Evolutionary conservation across 2,113 vertebrate genomes (phyloP), one percentile per base, ranked within the genome.

Genomic region (Ctenodactylus gundi): DNA sequence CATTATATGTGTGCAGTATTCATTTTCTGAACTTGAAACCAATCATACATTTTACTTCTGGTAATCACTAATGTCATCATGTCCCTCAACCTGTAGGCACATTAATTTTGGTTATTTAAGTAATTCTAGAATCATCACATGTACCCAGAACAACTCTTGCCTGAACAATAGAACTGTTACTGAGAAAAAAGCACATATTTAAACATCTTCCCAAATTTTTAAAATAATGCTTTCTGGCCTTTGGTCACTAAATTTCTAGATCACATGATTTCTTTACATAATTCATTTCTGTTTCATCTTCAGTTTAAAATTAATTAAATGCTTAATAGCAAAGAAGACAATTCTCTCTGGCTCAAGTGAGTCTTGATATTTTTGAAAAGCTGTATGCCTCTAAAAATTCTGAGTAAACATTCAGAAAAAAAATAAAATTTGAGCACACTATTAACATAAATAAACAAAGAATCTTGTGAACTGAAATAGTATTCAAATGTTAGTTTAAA

Each of bases 301-400:
- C 89, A 94, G 75, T 96, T 97, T 96, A 94, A 81, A 90, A 96
- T 96, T 88, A 97, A 95, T 92, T 95, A 70, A 91, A 85, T 85
- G 67, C 83, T 97, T 96, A 93, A 95, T 92, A 96, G 86, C 72
- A 85, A 93, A 85, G 65, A 80, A 85, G 67, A 81, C 67, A 88
- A 14, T 83, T 68, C 51, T 95, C n/a, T 58, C 9, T 95, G 93
- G 86, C 85, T 97, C 90, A 97, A 94, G 57, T 95, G 96, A 72
- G 96, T 92, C 70, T 87, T 96, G 78, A 67, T 96, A 88, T 92
- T 97, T 96, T 97, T 94, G 70, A 78, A 97, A 97, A 97, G 97
- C 92, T 92, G 60, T 97, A 83, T 95, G 81, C 84, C 93, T 57
- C 64, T 90, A 51, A 39, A 95, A 97, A 97, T 98, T 88, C 72